Percentiles rank a stretch among this genome's conserved stretches.
phyloP scores from a whole-genome alignment of 64 coral and sea anemone genomes.

The Cladopsammia gracilis region DNA sequence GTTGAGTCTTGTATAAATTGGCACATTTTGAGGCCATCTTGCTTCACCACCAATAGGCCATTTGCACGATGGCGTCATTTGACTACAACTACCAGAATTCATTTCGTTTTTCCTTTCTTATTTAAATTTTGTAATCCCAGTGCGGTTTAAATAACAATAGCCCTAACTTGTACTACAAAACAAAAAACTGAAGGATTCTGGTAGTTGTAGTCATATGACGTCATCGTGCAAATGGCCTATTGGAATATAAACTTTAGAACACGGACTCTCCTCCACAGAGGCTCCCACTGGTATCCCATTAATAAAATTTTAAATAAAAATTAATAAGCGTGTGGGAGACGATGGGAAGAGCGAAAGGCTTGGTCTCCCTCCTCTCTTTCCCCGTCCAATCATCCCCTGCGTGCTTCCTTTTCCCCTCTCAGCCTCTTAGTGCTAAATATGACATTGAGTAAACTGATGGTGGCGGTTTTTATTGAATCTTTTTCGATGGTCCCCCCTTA shows the following conservation, averaged over 20 bases:
- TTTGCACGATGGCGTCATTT: no score
- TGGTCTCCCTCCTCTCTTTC: neutral
- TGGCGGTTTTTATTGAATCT: neutral
- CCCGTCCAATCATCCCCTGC: neutral
- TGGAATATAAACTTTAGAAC: neutral
- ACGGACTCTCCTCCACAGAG: neutral
- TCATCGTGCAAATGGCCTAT: no score
- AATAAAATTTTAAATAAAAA: neutral
- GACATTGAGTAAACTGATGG: neutral
- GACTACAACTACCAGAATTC: no score
- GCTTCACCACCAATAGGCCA: neutral
- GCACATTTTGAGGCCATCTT: no score
- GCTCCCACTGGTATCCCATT: neutral
- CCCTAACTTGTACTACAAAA: no score
- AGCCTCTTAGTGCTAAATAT: neutral
- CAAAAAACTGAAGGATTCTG: no score
- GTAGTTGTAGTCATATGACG: no score
- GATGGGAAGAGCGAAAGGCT: neutral
- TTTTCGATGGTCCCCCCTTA: constrained; percentile 36
- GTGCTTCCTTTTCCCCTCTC: neutral
- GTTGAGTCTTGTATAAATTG: neutral
- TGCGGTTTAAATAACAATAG: no score
- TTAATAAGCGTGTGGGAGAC: neutral
- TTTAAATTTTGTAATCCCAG: no score
- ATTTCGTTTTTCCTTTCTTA: no score